A percentile compares a stretch with the other conserved stretches of the same genome.
Conservation (phyloP, 1,140 invertebrate species). For the Phthorimaea operculella region DNA sequence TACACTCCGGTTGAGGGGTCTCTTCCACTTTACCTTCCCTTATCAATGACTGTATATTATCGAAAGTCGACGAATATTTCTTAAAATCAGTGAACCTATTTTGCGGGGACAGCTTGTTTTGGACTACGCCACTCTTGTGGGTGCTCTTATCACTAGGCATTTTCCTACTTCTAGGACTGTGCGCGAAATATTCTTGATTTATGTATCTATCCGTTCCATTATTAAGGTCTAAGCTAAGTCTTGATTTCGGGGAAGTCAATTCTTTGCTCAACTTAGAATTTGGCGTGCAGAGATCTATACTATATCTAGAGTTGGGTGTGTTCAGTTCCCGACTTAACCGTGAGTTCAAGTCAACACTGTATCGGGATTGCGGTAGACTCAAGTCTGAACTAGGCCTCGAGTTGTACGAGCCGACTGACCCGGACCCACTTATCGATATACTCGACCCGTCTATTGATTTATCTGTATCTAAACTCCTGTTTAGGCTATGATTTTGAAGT, state of each 20-base stretch:
- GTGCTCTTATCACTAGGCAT: slow-evolving; percentile 43
- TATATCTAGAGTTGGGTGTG: slow-evolving; percentile 71
- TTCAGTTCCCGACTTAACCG: slow-evolving; percentile 69
- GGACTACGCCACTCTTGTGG: slow-evolving; percentile 47
- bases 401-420: slow-evolving; percentile 69
- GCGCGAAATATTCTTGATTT: slow-evolving; percentile 64
- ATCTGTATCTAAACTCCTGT: slow-evolving; percentile 54
- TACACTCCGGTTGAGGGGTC: slow-evolving; percentile 52
- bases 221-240: slow-evolving; percentile 70
- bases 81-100: slow-evolving; percentile 71
- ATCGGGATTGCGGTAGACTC: slow-evolving; percentile 68
- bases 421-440: slow-evolving; percentile 64
- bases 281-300: slow-evolving; percentile 70
- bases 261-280: slow-evolving; percentile 69
- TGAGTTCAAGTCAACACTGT: slow-evolving; percentile 70
- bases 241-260: slow-evolving; percentile 69
- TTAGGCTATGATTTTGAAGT: slow-evolving; percentile 50
- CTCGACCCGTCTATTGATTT: slow-evolving; percentile 64
- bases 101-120: slow-evolving; percentile 65
- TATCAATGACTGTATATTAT: slow-evolving; percentile 80
- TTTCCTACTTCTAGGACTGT: slow-evolving; percentile 67
- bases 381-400: slow-evolving; percentile 70
- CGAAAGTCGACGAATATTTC: slow-evolving; percentile 81
- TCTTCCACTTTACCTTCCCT: slow-evolving; percentile 73
- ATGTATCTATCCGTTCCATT: slow-evolving; percentile 66